Evolutionary conservation across 2,888 invertebrate species (phyloP), one percentile per base, ranked within the genome.

Genomic region (Notocelia uddmanniana): DNA sequence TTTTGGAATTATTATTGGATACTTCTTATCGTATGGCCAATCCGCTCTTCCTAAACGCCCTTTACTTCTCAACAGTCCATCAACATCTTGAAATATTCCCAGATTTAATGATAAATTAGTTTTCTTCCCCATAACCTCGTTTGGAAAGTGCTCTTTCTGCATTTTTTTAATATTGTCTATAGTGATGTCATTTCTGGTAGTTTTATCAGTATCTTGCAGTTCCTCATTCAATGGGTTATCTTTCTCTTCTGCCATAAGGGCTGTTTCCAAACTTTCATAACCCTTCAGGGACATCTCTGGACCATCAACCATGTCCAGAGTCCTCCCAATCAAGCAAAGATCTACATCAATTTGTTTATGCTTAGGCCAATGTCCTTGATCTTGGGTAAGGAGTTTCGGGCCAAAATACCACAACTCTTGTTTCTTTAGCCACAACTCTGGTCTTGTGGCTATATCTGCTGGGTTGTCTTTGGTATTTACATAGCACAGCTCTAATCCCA

Each of bases 1-100:
- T 23, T 62, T 69, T 19, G 69, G 69, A 2, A 69, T n/a, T 15
- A 69, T 18, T 18, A 69, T 62, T 18, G 69, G 48, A 48, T 48
- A 48, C 48, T 48, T 48, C 48, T 48, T 48, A 8, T 48, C 48
- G n/a, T 48, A 48, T 10, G 60, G 10, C 18, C 31, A 62, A 15
- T 52, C 41, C 6, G 68, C 41, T 9, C 57, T n/a, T 15, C 15
- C 21, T 19, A 72, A 54, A 8, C 72, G 54, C 13, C 72, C 72
- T 57, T 34, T 23, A 15, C 72, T 60, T 45, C 68, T 37, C 19
- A 72, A 55, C 1, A 72, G n/a, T 10, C 68, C 68, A 48, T 72
- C 57, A n/a, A 52, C 26, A 23, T 72, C 72, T 1, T 10, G 3
- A 18, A 68, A 72, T n/a, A 72, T 18, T 26, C 34, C 63, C 3